These are phyloP conservation scores for Meloe dianella DNA, from an alignment of 2,888 invertebrate species.

Conservation along the genomic window DNA sequence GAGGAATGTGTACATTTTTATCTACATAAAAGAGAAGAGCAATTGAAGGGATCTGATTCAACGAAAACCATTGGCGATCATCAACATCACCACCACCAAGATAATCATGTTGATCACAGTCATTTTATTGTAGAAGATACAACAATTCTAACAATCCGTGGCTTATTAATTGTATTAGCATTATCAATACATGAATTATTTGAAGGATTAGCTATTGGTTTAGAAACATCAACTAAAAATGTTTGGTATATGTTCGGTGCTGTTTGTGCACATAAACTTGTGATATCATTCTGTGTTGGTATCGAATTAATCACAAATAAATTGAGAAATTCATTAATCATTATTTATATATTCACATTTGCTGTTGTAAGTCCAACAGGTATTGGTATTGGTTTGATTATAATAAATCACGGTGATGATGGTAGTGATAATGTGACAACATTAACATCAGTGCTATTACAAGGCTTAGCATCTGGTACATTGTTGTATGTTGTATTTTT, in stretches of 20 bases:
- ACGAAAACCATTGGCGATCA: slow-evolving; percentile 36
- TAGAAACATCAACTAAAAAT: slow-evolving; percentile 68
- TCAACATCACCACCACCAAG: slow-evolving; percentile 33
- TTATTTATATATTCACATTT: slow-evolving; percentile 76
- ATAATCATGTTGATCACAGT: slow-evolving; percentile 46
- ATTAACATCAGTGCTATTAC: slow-evolving; percentile 71
- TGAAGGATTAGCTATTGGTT: slow-evolving; percentile 84
- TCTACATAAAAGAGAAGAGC: slow-evolving; percentile 59
- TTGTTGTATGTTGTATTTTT: slow-evolving; percentile 95
- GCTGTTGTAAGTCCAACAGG: slow-evolving; percentile 82
- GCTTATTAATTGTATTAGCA: slow-evolving; percentile 80
- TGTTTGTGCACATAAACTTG: slow-evolving; percentile 83
- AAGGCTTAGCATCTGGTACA: slow-evolving; percentile 93
- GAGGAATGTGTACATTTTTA: slow-evolving; percentile 79
- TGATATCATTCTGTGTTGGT: slow-evolving; percentile 87
- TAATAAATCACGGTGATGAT: slow-evolving; percentile 67
- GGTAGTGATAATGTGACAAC: slow-evolving; percentile 66
- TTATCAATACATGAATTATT: slow-evolving; percentile 86
- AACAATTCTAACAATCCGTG: slow-evolving; percentile 64
- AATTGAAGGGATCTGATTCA: background rate
- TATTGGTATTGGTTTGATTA: slow-evolving; percentile 74
- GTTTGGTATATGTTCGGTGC: slow-evolving; percentile 85
- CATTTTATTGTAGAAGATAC: slow-evolving; percentile 48
- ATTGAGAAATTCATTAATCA: slow-evolving; percentile 67
- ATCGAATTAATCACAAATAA: slow-evolving; percentile 78